Percentiles rank a stretch among this genome's conserved stretches.
Conservation (phyloP, 2,888 invertebrate genomes). For the Lampropteryx suffumata region DNA sequence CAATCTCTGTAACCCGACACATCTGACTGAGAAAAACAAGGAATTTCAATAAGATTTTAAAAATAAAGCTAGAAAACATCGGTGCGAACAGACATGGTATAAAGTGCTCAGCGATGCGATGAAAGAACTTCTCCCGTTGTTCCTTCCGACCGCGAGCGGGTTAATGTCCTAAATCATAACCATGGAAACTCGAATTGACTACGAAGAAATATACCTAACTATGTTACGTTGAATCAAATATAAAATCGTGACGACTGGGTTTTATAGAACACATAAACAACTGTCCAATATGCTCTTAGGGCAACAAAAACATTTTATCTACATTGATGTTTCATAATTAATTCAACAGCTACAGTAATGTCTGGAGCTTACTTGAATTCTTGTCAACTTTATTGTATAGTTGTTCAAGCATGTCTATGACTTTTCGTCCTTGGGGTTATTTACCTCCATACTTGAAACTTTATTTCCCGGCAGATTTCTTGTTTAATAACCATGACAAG, state of each 20-base stretch:
- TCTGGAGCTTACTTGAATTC: no score
- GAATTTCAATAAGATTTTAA: conserved; percentile 28
- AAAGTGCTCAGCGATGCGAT: conserved; percentile 52
- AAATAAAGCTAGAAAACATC: conserved; percentile 38
- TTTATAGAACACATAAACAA: no score
- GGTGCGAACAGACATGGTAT: conserved; percentile 43
- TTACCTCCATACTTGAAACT: conserved; percentile 2
- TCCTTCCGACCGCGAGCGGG: conserved; percentile 33
- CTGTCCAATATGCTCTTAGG: no score
- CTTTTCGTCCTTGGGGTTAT: no score
- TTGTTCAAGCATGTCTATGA: no score
- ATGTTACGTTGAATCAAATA: conserved; percentile 10
- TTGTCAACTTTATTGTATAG: no score
- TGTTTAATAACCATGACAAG: background rate
- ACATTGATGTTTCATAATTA: no score
- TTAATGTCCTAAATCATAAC: conserved; percentile 42
- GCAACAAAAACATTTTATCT: no score
- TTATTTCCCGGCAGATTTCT: conserved; percentile 5
- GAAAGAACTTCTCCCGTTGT: conserved; percentile 47
- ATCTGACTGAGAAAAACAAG: conserved; percentile 23
- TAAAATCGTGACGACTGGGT: conserved; percentile 8
- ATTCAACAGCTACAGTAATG: no score
- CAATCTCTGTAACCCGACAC: conserved; percentile 12
- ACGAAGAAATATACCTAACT: conserved; percentile 10
- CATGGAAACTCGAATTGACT: conserved; percentile 37